Evolutionary conservation across 2,113 vertebrate species (phyloP).

Genomic region (Sinocyclocheilus anshuiensis): DNA sequence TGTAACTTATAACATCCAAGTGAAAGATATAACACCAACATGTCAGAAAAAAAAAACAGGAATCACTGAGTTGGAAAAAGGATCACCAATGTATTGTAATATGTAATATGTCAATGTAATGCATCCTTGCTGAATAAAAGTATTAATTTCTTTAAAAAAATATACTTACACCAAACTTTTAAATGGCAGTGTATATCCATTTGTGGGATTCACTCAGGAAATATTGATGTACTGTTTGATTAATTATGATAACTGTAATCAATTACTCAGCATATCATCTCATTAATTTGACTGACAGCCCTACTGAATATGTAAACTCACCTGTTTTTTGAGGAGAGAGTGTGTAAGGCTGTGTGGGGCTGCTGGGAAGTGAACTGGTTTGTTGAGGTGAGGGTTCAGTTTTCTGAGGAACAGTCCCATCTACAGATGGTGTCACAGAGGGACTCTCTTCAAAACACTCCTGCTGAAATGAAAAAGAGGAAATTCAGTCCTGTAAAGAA

Average conservation of each 20-base stretch:
- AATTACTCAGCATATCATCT: not conserved
- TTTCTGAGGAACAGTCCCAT: conserved; percentile 79
- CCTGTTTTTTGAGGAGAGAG: conserved; percentile 26
- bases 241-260: not conserved
- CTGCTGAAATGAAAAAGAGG: conserved; percentile 64
- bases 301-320: not conserved
- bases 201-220: not conserved
- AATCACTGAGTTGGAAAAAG: too few relatives aligned
- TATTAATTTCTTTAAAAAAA: too few relatives aligned
- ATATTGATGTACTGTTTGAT: too few relatives aligned
- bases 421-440: conserved; percentile 83
- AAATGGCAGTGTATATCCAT: not conserved
- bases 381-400: conserved; percentile 85
- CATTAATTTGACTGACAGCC: not conserved
- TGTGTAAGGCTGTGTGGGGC: conserved; percentile 60
- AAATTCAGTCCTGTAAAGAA: not conserved
- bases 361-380: conserved; percentile 90
- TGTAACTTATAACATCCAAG: too few relatives aligned
- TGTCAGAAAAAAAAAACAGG: too few relatives aligned
- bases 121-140: not conserved
- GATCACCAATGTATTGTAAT: too few relatives aligned
- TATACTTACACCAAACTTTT: not conserved
- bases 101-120: not conserved
- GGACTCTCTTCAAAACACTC: conserved; percentile 87
- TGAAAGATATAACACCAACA: too few relatives aligned